phyloP scores from a whole-genome alignment of 2,797 vertebrate species.

The Philypnodon macrostomus region DNA sequence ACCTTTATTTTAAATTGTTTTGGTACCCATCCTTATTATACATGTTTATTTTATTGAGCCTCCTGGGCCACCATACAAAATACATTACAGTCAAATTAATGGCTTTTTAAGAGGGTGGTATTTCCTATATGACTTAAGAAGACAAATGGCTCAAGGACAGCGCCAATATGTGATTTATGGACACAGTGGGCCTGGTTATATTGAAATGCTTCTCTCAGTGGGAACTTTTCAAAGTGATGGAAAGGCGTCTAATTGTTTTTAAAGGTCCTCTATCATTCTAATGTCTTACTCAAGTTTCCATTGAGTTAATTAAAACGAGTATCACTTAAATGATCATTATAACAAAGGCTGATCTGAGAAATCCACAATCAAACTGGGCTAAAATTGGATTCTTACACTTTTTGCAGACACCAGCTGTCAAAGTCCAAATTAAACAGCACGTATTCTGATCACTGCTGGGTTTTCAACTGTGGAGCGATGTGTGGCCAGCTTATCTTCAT shows the following conservation, averaged over 20 bases:
- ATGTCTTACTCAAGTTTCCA: constrained; percentile 10
- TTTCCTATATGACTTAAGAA: constrained; percentile 26
- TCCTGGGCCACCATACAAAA: not conserved
- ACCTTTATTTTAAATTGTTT: not conserved
- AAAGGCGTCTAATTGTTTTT: constrained; percentile 14
- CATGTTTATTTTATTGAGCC: not conserved
- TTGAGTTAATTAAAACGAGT: constrained; percentile 14
- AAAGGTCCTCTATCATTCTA: not conserved
- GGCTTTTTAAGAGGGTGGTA: constrained; percentile 18
- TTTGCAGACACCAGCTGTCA: constrained; percentile 11
- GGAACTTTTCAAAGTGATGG: constrained; percentile 3
- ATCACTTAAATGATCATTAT: not conserved
- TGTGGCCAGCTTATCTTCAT: constrained; percentile 29
- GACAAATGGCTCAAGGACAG: constrained; percentile 21
- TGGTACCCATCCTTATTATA: not conserved
- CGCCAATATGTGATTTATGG: constrained; percentile 32
- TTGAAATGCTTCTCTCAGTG: constrained; percentile 23
- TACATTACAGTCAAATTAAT: constrained; percentile 13
- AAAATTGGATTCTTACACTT: constrained; percentile 14
- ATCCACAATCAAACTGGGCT: constrained; percentile 15
- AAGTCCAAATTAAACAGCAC: constrained; percentile 13
- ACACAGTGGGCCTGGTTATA: constrained; percentile 5
- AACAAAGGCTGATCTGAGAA: constrained; percentile 18
- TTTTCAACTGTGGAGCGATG: constrained; percentile 9
- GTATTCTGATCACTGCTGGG: constrained; percentile 31